Evolutionary conservation across 2,888 invertebrate genomes (phyloP), one percentile per base, ranked within the genome.

Genomic region (Heterodera filipjevi): DNA sequence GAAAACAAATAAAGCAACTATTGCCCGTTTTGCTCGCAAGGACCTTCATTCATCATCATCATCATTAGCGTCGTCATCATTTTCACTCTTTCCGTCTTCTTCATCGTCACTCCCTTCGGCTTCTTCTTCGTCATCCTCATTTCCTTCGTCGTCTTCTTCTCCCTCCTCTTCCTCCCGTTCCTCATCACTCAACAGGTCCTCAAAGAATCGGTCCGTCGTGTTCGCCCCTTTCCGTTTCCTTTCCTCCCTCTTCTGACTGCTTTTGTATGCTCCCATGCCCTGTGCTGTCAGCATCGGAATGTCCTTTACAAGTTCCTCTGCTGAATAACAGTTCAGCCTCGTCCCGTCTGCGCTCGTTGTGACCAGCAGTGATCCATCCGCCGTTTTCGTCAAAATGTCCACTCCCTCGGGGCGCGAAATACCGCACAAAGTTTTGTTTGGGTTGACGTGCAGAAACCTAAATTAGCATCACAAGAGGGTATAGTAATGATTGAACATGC

Each of bases 381-480:
- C 8, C 19, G 78, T 77, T 64, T 78, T 78, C 2, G 53, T 75
- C 27, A 80, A 39, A 30, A 80, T 49, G 68, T 81, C 81, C 22
- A 71, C 75, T 16, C 81, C 81, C 10, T 79, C 78, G 27, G 72
- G 66, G 30, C 78, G 71, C 30, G 39, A 59, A n/a, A 81, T 71
- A 3, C 53, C 66, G 19, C 72, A 68, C 16, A 87, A 78, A 33
- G 83, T 74, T 53, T 85, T 85, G 72, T 83, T 84, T 33, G 87
- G 87, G 80, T 83, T 83, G 35, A 85, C 84, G 80, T 87, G 84
- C 76, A 85, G 73, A 39, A 86, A 68, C 66, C 85, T 85, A 70
- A 33, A 82, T 14, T 3, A 81, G n/a, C n/a, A n/a, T n/a, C n/a
- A n/a, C n/a, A n/a, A n/a, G n/a, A n/a, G n/a, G n/a, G n/a, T n/a